phyloP scores from a whole-genome alignment of 2,113 vertebrate genomes.

The Nerophis lumbriciformis region DNA sequence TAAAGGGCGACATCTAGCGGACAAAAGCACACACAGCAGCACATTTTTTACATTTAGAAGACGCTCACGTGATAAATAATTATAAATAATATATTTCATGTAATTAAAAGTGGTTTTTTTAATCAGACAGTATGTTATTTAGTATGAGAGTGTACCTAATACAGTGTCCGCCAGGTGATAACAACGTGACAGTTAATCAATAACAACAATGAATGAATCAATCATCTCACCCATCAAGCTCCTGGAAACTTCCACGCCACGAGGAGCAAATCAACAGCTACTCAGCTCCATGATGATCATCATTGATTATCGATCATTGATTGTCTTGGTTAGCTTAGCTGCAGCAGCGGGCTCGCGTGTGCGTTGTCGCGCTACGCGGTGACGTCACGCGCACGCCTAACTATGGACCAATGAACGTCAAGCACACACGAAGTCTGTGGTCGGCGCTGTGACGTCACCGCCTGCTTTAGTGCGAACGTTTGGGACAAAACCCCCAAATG shows the following conservation, averaged over 20 bases:
- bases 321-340: neutral
- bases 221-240: neutral
- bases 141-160: no score
- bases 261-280: neutral
- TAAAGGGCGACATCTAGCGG: conserved; percentile 23
- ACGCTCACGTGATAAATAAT: neutral
- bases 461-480: no score
- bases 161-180: neutral
- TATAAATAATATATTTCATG: no score
- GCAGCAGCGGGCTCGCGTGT: neutral
- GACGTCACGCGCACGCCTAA: neutral
- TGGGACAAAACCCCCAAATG: no score
- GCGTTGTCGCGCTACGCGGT: no score
- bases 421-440: neutral
- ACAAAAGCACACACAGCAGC: neutral
- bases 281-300: neutral
- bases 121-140: no score
- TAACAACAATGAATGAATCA: neutral
- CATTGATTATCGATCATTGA: neutral
- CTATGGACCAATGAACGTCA: conserved; percentile 1
- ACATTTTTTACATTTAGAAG: neutral
- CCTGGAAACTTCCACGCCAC: neutral
- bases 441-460: neutral
- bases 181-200: neutral
- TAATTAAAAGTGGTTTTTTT: no score